These are phyloP conservation scores for Psophia crepitans DNA, from an alignment of 2,113 vertebrate species.

Conservation along the genomic window DNA sequence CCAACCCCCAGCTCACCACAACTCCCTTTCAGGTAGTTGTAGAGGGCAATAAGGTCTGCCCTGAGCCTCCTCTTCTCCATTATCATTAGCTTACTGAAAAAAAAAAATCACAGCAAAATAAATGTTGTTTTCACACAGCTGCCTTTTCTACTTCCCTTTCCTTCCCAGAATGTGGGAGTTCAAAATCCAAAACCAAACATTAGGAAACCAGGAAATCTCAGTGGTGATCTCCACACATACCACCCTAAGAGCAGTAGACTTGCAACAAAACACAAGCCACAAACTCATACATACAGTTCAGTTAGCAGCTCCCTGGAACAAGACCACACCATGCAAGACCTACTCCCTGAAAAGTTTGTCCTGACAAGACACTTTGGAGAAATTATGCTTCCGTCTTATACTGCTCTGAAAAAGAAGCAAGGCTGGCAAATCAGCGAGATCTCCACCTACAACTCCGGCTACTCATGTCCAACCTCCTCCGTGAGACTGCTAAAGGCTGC, in stretches of 20 bases:
- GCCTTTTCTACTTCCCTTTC: neutral
- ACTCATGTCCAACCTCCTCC: neutral
- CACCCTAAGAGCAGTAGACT: neutral
- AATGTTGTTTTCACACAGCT: conserved; percentile 4
- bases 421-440: neutral
- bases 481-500: conserved; percentile 3
- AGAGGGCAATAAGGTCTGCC: too few relatives aligned
- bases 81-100: neutral
- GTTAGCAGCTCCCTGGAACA: neutral
- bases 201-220: conserved; percentile 3
- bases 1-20: too few relatives aligned
- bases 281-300: neutral
- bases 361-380: neutral
- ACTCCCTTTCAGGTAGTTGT: too few relatives aligned
- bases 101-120: neutral
- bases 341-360: neutral
- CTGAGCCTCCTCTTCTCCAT: too few relatives aligned
- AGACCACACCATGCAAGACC: neutral
- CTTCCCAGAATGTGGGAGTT: neutral
- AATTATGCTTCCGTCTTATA: neutral
- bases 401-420: neutral
- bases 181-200: neutral
- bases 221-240: neutral
- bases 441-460: rapidly evolving
- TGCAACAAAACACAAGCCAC: neutral